Evolutionary conservation across 2,888 invertebrate genomes (phyloP).

Genomic region (Lampropteryx suffumata): DNA sequence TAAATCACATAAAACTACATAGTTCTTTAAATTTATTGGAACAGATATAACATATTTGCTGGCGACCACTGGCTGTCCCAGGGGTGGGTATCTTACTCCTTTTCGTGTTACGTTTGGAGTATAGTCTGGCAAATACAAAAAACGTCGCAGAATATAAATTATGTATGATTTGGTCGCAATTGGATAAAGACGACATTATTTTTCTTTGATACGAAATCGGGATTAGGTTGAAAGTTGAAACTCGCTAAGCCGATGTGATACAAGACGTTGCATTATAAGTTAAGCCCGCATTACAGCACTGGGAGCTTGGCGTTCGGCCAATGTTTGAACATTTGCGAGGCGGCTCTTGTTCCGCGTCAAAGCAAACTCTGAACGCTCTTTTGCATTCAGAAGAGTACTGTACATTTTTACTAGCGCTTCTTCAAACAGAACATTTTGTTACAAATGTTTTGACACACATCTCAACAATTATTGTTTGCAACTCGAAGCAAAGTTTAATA

Average conservation of each 20-base stretch:
- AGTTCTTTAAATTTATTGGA: conserved; percentile 25
- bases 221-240: conserved; percentile 35
- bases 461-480: conserved; percentile 23
- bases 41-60: conserved; percentile 27
- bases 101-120: conserved; percentile 12
- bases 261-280: conserved; percentile 48
- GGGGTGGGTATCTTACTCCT: conserved; percentile 27
- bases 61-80: conserved; percentile 30
- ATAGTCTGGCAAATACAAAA: conserved; percentile 26
- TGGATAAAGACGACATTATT: conserved; percentile 20
- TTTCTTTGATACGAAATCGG: too few relatives aligned
- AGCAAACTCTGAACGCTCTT: conserved; percentile 60
- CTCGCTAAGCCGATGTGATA: conserved; percentile 39
- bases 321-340: conserved; percentile 55
- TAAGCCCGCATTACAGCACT: conserved; percentile 48
- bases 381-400: conserved; percentile 51
- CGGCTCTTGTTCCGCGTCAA: conserved; percentile 52
- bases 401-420: conserved; percentile 51
- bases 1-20: conserved; percentile 11
- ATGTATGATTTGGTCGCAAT: conserved; percentile 32
- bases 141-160: conserved; percentile 27
- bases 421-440: conserved; percentile 45
- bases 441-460: conserved; percentile 36
- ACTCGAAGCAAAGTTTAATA: conserved; percentile 13
- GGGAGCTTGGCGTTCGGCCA: conserved; percentile 56